A percentile compares a stretch with the other conserved stretches of the same genome.
Conservation (phyloP, 1,140 invertebrate genomes). For the Trichonephila inaurata region DNA sequence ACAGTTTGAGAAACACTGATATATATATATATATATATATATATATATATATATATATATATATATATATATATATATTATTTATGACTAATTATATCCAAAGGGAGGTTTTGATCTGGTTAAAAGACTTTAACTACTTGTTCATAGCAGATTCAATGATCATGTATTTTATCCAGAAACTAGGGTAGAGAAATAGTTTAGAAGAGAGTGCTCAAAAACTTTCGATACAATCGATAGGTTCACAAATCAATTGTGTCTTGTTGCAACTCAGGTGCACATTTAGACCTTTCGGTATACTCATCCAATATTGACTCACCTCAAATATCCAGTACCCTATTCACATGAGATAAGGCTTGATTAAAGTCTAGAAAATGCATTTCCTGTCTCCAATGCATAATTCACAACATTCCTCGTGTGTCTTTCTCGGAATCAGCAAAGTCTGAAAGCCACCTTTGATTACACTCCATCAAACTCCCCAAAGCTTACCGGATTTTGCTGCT, state of each 20-base stretch:
- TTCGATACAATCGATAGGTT: neutral
- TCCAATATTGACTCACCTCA: neutral
- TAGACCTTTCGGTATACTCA: neutral
- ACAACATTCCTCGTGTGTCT: neutral
- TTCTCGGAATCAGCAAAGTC: neutral
- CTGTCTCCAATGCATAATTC: neutral
- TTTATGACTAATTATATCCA: too few species aligned
- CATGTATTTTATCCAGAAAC: too few species aligned
- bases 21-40: too few species aligned
- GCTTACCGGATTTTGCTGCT: too few species aligned
- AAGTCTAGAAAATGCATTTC: conserved; percentile 17
- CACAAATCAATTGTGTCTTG: neutral
- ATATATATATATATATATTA: too few species aligned
- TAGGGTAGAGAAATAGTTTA: too few species aligned
- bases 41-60: too few species aligned
- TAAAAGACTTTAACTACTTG: too few species aligned
- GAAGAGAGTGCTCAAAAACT: neutral
- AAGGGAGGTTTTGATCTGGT: too few species aligned
- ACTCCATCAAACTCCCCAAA: neutral
- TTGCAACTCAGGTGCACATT: neutral
- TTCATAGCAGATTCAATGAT: too few species aligned
- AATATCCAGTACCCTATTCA: neutral
- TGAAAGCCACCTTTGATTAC: conserved; percentile 10
- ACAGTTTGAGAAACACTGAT: too few species aligned
- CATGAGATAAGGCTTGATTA: neutral